phyloP scores from a whole-genome alignment of 2,113 vertebrate species.

The Accipiter cooperii region DNA sequence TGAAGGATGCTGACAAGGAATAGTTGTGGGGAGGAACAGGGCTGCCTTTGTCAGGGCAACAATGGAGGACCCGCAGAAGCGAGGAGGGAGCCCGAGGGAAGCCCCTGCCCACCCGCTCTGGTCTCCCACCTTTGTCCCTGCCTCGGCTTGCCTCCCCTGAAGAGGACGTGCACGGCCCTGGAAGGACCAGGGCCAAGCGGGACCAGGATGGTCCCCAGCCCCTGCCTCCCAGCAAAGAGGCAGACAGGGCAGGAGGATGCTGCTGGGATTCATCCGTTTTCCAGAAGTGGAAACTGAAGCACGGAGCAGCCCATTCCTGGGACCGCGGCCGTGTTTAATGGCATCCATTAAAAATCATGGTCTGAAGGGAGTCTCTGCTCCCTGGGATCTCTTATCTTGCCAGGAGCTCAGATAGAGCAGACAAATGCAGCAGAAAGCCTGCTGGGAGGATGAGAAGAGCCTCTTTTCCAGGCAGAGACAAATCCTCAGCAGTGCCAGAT shows the following conservation, averaged over 20 bases:
- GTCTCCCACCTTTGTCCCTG: background rate
- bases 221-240: background rate
- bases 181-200: background rate
- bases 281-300: background rate
- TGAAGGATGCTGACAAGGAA: slow-evolving; percentile 41
- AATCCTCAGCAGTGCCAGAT: background rate
- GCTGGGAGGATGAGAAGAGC: background rate
- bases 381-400: background rate
- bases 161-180: background rate
- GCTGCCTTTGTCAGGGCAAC: slow-evolving; percentile 31
- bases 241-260: background rate
- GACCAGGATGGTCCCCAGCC: background rate
- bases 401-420: background rate
- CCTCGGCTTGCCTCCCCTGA: background rate
- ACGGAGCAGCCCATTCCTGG: background rate
- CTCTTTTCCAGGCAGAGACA: background rate
- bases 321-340: background rate
- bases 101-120: background rate
- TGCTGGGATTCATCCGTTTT: background rate
- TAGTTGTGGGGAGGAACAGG: slow-evolving; percentile 10
- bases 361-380: background rate
- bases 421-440: background rate
- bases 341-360: background rate
- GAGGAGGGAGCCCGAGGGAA: background rate
- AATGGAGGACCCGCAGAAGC: background rate